These are phyloP conservation scores for Heterotilapia buettikoferi DNA, from an alignment of 2,113 vertebrate species.

Conservation along the genomic window DNA sequence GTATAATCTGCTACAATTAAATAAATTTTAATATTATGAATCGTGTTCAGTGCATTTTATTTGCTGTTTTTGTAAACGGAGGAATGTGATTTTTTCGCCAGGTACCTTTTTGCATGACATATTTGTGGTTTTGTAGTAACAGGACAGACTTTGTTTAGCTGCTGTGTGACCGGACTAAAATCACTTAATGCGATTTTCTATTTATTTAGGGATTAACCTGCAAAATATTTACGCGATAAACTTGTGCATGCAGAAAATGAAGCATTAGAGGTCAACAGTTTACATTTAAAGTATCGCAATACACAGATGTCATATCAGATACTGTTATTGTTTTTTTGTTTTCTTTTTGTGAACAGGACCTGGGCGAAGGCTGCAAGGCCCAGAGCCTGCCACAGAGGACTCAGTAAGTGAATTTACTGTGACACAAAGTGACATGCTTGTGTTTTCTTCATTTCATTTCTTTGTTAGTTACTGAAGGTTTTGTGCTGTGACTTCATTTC, in stretches of 20 bases:
- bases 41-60: not conserved
- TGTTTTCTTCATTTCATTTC: not conserved
- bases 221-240: not conserved
- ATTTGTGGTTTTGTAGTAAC: not conserved
- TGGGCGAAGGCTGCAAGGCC: conserved; percentile 61
- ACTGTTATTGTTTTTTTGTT: not conserved
- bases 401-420: conserved; percentile 60
- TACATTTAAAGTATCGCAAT: not conserved
- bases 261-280: not conserved
- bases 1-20: not conserved
- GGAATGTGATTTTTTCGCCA: not conserved
- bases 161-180: not conserved
- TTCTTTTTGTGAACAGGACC: conserved; percentile 45
- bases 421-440: not conserved
- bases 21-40: accelerated
- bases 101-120: not conserved
- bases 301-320: not conserved
- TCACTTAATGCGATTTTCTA: not conserved
- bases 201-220: not conserved
- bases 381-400: conserved; percentile 59
- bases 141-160: not conserved
- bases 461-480: not conserved
- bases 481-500: accelerated
- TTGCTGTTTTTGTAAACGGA: not conserved
- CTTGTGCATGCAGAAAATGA: not conserved